Conservation (phyloP, 2,797 vertebrate species). For the Parauchenoglanis punctatus region DNA sequence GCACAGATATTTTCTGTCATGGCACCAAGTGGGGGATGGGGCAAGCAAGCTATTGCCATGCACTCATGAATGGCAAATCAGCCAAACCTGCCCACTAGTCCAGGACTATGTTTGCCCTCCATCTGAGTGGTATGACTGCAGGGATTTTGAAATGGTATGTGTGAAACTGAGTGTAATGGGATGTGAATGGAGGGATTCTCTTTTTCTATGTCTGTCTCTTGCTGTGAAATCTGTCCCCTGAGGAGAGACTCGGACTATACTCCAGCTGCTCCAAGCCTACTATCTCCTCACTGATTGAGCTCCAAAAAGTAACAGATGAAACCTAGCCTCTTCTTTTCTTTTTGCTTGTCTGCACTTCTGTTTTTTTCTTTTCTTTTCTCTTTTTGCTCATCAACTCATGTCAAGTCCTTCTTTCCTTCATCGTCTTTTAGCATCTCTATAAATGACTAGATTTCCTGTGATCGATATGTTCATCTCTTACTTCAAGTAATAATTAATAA, state of each 20-base stretch:
- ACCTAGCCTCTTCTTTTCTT: not conserved
- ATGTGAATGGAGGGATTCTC: conserved; percentile 40
- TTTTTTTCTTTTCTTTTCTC: not conserved
- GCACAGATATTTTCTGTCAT: conserved; percentile 9
- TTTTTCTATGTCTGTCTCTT: conserved; percentile 9
- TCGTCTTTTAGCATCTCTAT: not conserved
- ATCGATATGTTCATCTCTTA: not conserved
- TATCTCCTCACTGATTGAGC: conserved; percentile 22
- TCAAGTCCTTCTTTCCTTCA: not conserved
- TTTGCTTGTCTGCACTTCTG: not conserved
- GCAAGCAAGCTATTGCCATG: not conserved
- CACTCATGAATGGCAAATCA: conserved; percentile 25
- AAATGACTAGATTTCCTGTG: not conserved
- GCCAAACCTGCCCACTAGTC: conserved; percentile 11
- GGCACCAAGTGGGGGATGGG: not conserved
- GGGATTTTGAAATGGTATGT: conserved; percentile 30
- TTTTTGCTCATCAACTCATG: not conserved
- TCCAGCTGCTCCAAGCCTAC: conserved; percentile 28
- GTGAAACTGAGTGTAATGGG: conserved; percentile 33
- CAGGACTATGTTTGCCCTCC: conserved; percentile 23
- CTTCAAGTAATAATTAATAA: not conserved
- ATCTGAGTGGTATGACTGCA: conserved; percentile 17
- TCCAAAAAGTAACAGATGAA: conserved; percentile 21
- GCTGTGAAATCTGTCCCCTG: conserved; percentile 29
- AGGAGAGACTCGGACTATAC: conserved; percentile 16